These are phyloP conservation scores for Squalus acanthias DNA, from an alignment of 2,797 vertebrate species.

Conservation along the genomic window DNA sequence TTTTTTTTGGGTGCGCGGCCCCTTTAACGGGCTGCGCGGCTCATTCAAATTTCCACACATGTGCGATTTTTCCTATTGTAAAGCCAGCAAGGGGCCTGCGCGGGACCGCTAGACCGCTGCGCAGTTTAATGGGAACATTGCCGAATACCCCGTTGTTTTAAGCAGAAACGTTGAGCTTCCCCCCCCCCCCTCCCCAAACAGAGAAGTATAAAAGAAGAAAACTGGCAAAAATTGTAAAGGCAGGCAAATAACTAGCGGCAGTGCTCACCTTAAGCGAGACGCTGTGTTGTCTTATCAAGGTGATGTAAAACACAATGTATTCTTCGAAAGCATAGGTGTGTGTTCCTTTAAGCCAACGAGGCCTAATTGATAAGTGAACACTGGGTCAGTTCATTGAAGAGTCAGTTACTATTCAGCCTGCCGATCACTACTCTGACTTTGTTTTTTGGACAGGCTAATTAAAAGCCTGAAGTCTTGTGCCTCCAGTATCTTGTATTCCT, in stretches of 20 bases:
- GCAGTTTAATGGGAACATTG: too few species aligned
- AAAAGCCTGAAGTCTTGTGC: neutral
- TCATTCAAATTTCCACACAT: too few species aligned
- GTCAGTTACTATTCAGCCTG: neutral
- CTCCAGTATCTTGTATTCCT: neutral
- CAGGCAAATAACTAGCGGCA: neutral
- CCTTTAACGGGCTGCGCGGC: too few species aligned
- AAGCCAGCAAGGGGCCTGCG: too few species aligned
- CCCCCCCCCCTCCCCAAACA: neutral
- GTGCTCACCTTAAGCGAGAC: neutral
- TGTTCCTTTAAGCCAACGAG: neutral
- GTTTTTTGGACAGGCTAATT: neutral
- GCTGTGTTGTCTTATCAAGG: neutral
- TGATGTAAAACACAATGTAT: neutral
- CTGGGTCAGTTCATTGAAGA: neutral
- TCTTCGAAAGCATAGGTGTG: neutral
- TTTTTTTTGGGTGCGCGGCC: too few species aligned
- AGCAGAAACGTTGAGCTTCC: neutral
- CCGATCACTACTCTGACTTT: neutral
- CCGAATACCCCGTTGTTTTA: too few species aligned
- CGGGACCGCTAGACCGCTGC: too few species aligned
- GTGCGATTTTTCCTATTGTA: too few species aligned
- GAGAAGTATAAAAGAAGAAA: neutral
- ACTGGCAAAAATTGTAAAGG: neutral
- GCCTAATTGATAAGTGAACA: neutral